These are phyloP conservation scores for Esox lucius DNA, from an alignment of 2,797 vertebrate species.

Conservation along the genomic window DNA sequence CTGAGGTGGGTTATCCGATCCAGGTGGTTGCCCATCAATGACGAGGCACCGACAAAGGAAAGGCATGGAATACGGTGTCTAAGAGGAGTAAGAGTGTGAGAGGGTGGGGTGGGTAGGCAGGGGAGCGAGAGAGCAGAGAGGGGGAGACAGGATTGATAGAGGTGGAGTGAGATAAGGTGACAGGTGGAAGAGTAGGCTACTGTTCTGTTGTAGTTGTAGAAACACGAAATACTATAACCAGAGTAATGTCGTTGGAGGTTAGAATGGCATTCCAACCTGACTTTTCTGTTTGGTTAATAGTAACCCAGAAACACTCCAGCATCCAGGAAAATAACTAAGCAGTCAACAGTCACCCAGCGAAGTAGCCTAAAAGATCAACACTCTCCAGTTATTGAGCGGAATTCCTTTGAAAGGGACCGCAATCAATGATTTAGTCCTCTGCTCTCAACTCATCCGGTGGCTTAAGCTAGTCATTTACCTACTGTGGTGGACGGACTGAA, in stretches of 20 bases:
- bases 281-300: neutral
- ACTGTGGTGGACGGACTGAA: neutral
- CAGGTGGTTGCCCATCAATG: conserved; percentile 99
- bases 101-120: neutral
- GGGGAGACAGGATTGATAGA: neutral
- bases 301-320: conserved; percentile 48
- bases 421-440: neutral
- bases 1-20: conserved; percentile 99
- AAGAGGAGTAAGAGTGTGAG: conserved; percentile 13
- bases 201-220: neutral
- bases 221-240: neutral
- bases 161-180: too few relatives aligned
- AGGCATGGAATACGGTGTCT: conserved; percentile 88
- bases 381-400: neutral
- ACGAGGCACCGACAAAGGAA: conserved; percentile 79
- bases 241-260: neutral
- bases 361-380: neutral
- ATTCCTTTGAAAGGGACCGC: neutral
- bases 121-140: neutral
- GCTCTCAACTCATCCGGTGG: neutral
- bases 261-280: conserved; percentile 15
- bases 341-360: neutral
- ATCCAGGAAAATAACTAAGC: conserved; percentile 5
- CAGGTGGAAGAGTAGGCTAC: neutral
- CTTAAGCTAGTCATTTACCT: neutral